Evolutionary conservation across 53 echinoderm and acorn worm genomes (phyloP), one percentile per base, ranked within the genome.

Genomic region (Paracentrotus lividus): DNA sequence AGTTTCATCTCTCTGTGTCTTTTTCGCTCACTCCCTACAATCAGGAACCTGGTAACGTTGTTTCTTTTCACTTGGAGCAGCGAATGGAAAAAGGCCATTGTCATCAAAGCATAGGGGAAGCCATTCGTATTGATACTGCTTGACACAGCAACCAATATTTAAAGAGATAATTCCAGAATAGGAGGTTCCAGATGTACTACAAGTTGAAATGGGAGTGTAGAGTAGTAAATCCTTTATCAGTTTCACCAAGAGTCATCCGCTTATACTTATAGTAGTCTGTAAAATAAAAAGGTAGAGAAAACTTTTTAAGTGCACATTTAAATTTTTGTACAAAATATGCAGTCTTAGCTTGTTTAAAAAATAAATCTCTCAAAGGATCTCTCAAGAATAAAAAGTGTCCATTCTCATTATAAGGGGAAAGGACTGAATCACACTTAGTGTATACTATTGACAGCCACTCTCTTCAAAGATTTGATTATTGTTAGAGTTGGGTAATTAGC

Each of bases 1-100:
- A 84, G 85, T 93, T 58, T 93, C 81, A 84, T 93, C 47, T 93
- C 85, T 38, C 81, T 93, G 60, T 93, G 81, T 81, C 81, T 93
- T 72, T 72, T 90, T 44, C 90, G 90, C 72, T 90, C 53, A 29
- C 90, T 31, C 43, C 90, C 90, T 21, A 90, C 43, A 49, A 90
- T 90, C 47, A 90, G 13, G 49, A 54, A 49, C 20, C 90, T 45
- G 53, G 34, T 90, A 29, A 69, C 51, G 53, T 90, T 90, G 38
- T 52, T 69, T 43, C 90, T 90, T 33, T 49, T 90, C 31, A 90
- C 23, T 18, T 90, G 90, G 53, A 69, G 90, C 49, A 32, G 75
- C 45, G 90, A 90, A 31, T 33, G 45, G 33, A 68, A 29, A 38
- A 29, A 14, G 44, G 68, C 90, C 90, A 90, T 90, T 67, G 31